Evolutionary conservation across 2,113 vertebrate genomes (phyloP).

Genomic region (Antennarius striatus): DNA sequence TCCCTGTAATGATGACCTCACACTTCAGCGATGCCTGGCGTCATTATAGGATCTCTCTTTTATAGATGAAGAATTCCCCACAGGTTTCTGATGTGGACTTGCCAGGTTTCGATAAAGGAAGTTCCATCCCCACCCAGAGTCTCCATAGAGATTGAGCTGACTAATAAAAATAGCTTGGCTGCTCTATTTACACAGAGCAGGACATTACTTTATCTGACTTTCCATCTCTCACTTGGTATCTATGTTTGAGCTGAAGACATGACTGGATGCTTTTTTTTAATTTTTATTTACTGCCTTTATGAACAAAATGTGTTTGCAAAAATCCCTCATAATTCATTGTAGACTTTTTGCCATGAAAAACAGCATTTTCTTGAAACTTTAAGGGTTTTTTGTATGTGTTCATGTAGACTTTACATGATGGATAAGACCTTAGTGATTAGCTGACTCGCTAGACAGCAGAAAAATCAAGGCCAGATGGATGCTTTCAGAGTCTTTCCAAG

Average conservation of each 20-base stretch:
- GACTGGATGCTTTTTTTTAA: slow-evolving; percentile 3
- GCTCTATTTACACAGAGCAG: slow-evolving; percentile 60
- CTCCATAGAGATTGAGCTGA: slow-evolving; percentile 76
- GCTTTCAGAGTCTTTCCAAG: slow-evolving; percentile 46
- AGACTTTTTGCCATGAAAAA: slow-evolving; percentile 12
- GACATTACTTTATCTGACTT: slow-evolving; percentile 41
- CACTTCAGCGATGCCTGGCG: slow-evolving; percentile 50
- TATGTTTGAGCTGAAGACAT: not conserved
- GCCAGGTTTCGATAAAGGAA: slow-evolving; percentile 79
- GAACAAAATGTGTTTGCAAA: not conserved
- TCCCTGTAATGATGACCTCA: slow-evolving; percentile 52
- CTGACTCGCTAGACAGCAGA: slow-evolving; percentile 39
- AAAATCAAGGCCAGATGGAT: slow-evolving; percentile 66
- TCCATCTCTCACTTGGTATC: slow-evolving; percentile 21
- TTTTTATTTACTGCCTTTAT: not conserved
- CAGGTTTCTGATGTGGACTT: slow-evolving; percentile 70
- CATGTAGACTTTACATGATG: slow-evolving; percentile 16
- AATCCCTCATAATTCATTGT: not conserved
- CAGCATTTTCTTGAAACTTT: not conserved
- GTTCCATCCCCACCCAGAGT: slow-evolving; percentile 75
- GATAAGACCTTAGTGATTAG: slow-evolving; percentile 14
- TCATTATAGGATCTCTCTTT: slow-evolving; percentile 63
- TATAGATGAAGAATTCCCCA: slow-evolving; percentile 58
- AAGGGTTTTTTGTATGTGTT: slow-evolving; percentile 10
- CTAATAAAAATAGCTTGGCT: slow-evolving; percentile 77